phyloP scores from a whole-genome alignment of 1,140 invertebrate genomes.

The Sipha flava region DNA sequence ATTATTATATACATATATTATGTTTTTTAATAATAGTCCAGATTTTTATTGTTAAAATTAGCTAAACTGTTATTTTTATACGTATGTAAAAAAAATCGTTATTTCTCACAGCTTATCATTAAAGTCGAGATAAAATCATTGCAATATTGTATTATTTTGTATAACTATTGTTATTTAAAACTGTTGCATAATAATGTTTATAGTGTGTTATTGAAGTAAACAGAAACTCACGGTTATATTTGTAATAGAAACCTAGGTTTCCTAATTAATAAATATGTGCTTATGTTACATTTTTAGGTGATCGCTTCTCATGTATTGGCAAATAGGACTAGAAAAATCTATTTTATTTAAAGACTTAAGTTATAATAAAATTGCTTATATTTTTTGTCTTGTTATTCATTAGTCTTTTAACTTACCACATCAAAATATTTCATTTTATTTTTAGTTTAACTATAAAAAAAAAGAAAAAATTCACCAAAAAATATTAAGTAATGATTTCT shows the following conservation, averaged over 20 bases:
- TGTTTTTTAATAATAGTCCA: too few species aligned
- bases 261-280: background rate
- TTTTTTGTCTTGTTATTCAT: background rate
- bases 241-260: background rate
- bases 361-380: background rate
- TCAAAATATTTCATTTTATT: background rate
- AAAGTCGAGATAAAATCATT: too few species aligned
- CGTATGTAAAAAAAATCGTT: too few species aligned
- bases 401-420: too few species aligned
- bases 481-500: conserved; percentile 13
- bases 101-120: too few species aligned
- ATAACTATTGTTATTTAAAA: background rate
- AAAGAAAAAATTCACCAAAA: background rate
- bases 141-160: too few species aligned
- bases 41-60: too few species aligned
- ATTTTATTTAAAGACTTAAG: background rate
- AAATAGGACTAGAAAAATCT: background rate
- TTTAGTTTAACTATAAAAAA: background rate
- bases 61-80: too few species aligned
- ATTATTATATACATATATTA: too few species aligned
- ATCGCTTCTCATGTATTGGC: too few species aligned
- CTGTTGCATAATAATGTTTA: background rate
- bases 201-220: background rate
- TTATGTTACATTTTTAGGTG: background rate
- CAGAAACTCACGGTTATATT: background rate